Percentiles rank a stretch among this genome's conserved stretches.
Conservation (phyloP, 2,888 invertebrate genomes). For the Gerris lacustris region DNA sequence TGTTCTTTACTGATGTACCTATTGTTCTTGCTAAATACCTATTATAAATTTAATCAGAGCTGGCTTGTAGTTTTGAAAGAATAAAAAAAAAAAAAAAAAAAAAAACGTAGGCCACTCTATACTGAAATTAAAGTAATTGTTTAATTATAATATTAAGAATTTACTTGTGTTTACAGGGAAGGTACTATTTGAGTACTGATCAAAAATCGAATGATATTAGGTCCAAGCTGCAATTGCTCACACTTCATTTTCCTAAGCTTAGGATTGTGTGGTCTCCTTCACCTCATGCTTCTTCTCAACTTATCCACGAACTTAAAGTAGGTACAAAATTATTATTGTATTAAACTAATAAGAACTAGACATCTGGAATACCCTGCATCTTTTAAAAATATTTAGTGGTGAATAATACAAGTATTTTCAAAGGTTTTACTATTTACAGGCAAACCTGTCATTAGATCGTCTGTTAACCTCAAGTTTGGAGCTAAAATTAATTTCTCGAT, state of each 20-base stretch:
- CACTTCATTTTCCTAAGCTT: slow-evolving; percentile 85
- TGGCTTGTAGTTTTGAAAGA: too few relatives aligned
- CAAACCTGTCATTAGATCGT: too few relatives aligned
- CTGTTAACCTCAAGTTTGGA: too few relatives aligned
- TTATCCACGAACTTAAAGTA: slow-evolving; percentile 90
- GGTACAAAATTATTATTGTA: slow-evolving; percentile 20
- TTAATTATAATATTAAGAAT: too few relatives aligned
- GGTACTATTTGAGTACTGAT: slow-evolving; percentile 60
- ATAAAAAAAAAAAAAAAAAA: too few relatives aligned
- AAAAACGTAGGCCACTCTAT: too few relatives aligned
- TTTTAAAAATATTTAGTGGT: not conserved
- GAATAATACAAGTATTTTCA: not conserved
- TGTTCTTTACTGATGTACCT: not conserved
- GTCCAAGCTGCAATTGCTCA: slow-evolving; percentile 79
- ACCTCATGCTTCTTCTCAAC: slow-evolving; percentile 88
- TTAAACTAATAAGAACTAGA: slow-evolving; percentile 7
- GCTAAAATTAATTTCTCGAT: too few relatives aligned
- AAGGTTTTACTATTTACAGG: too few relatives aligned
- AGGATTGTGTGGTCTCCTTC: slow-evolving; percentile 93
- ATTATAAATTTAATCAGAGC: not conserved
- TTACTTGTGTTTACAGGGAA: slow-evolving; percentile 48
- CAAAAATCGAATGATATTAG: slow-evolving; percentile 67
- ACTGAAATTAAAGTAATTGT: too few relatives aligned
- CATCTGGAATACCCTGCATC: too few relatives aligned
- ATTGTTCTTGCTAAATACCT: not conserved